phyloP scores from a whole-genome alignment of 2,797 vertebrate species.

The Cossypha caffra region DNA sequence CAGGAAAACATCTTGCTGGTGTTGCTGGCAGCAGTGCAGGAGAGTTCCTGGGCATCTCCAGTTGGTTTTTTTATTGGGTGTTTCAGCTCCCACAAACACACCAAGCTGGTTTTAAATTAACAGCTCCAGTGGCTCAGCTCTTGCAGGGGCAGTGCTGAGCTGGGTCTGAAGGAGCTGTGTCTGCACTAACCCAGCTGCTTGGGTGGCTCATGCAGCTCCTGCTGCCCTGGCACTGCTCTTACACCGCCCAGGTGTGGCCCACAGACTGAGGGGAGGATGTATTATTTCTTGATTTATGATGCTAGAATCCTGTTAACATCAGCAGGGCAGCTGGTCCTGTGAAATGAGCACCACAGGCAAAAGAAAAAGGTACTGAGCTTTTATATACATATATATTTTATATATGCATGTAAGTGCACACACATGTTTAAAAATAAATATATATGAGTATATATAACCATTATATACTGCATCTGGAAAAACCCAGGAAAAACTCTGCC shows the following conservation, averaged over 20 bases:
- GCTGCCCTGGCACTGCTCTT: neutral
- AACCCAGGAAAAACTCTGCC: too few species aligned
- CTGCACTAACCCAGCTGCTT: neutral
- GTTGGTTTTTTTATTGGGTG: neutral
- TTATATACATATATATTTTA: neutral
- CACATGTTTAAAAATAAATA: neutral
- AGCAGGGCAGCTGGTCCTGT: neutral
- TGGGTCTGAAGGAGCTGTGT: neutral
- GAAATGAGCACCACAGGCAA: neutral
- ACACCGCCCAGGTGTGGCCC: neutral
- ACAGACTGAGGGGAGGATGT: accelerated
- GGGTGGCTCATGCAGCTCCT: neutral
- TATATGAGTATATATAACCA: neutral
- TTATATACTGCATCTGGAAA: too few species aligned
- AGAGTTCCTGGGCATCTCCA: neutral
- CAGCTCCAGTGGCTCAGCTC: neutral
- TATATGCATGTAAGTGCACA: too few species aligned
- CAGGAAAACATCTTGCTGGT: neutral
- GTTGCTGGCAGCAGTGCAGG: neutral
- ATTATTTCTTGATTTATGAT: neutral
- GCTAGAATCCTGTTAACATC: neutral
- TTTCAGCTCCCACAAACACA: neutral
- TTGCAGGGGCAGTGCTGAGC: accelerated
- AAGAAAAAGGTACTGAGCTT: neutral
- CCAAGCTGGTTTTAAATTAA: neutral